Percentiles rank a stretch among this genome's conserved stretches.
Conservation (phyloP, 2,797 vertebrate genomes). For the Botia almorhae region DNA sequence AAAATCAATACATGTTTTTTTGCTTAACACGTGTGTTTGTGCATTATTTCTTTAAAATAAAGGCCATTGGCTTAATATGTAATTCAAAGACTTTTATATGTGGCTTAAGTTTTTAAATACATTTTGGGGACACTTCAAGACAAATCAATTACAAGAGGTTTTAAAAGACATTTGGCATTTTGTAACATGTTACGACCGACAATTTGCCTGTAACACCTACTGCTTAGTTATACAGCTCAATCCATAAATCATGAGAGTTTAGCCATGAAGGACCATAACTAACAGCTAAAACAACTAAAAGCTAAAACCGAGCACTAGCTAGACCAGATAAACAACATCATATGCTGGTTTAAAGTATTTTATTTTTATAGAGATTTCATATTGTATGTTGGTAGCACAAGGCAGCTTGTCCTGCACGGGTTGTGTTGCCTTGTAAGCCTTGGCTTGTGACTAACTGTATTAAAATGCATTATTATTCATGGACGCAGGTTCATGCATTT, state of each 20-base stretch:
- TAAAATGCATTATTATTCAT: conserved; percentile 6
- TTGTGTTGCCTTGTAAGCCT: neutral
- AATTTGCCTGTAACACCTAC: neutral
- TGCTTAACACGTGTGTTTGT: no score
- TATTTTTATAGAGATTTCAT: neutral
- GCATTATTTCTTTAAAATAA: no score
- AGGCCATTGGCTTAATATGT: no score
- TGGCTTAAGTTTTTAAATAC: neutral
- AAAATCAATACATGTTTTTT: no score
- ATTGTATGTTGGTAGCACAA: neutral
- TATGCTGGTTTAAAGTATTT: neutral
- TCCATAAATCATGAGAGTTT: neutral
- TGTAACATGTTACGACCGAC: neutral
- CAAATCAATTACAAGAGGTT: neutral
- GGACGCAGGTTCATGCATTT: neutral
- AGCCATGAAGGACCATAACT: neutral
- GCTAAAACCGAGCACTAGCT: no score
- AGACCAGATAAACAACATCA: neutral
- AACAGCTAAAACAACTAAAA: neutral
- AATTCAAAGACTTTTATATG: no score
- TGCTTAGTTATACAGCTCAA: neutral
- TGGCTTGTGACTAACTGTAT: neutral
- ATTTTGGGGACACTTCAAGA: neutral
- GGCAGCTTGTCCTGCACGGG: neutral
- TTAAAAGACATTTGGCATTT: no score